A percentile compares a stretch with the other conserved stretches of the same genome.
These are phyloP conservation scores for Colaptes auratus DNA, from an alignment of 2,113 vertebrate species.

Conservation along the genomic window DNA sequence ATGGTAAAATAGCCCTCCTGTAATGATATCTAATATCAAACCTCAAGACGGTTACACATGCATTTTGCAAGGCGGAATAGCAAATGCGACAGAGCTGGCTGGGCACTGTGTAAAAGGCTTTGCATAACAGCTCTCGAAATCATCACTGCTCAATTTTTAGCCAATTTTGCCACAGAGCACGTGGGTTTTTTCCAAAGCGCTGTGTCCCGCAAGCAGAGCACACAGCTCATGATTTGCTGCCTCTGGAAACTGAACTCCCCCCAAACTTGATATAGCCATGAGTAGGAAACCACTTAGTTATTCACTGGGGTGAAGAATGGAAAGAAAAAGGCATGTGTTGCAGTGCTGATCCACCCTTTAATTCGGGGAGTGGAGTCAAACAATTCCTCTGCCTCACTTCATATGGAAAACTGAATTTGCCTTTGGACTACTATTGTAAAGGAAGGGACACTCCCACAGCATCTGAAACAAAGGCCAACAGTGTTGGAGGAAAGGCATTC, in stretches of 20 bases:
- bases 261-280: background rate
- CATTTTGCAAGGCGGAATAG: background rate
- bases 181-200: background rate
- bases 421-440: background rate
- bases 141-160: background rate
- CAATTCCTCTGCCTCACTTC: background rate
- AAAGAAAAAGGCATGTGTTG: background rate
- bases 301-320: conserved; percentile 32
- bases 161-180: background rate
- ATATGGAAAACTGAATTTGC: conserved; percentile 14
- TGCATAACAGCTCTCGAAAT: background rate
- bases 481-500: background rate
- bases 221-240: background rate
- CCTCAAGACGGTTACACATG: background rate
- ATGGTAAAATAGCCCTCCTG: background rate
- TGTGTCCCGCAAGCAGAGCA: background rate
- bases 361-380: conserved; percentile 18
- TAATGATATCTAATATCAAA: background rate
- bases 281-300: conserved; percentile 17
- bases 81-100: background rate
- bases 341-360: background rate
- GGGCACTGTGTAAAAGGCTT: background rate
- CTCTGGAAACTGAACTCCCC: conserved; percentile 9
- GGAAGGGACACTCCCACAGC: conserved; percentile 23
- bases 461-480: conserved; percentile 14